Evolutionary conservation across 2,888 invertebrate species (phyloP).

Genomic region (Drosophila prostipennis): DNA sequence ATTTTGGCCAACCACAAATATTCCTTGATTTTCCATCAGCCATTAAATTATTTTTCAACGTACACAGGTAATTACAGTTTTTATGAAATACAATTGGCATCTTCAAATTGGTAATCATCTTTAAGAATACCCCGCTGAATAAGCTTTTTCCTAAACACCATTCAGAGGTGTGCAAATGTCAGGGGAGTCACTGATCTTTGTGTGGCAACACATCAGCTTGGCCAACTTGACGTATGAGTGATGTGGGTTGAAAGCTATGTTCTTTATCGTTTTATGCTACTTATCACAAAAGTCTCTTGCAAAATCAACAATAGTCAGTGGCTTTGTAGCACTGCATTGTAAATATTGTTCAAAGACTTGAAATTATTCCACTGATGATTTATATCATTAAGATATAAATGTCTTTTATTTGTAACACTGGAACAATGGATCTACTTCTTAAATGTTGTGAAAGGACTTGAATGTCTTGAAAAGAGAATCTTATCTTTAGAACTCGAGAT

Average conservation of each 20-base stretch:
- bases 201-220: conserved; percentile 22
- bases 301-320: conserved; percentile 6
- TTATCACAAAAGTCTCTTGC: conserved; percentile 8
- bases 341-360: neutral
- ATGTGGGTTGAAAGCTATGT: conserved; percentile 2
- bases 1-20: neutral
- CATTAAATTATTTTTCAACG: neutral
- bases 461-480: neutral
- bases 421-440: neutral
- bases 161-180: conserved; percentile 20
- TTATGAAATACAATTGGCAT: conserved; percentile 8
- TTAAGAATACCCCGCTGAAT: neutral
- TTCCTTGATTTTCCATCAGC: neutral
- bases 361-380: neutral
- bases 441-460: neutral
- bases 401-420: too few species aligned
- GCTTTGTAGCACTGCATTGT: conserved; percentile 4
- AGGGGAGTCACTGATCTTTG: conserved; percentile 8
- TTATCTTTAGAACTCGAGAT: neutral
- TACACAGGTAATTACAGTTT: neutral
- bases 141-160: conserved; percentile 1
- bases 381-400: neutral
- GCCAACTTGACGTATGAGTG: conserved; percentile 34
- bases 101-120: conserved; percentile 5
- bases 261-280: conserved; percentile 23